Conservation (phyloP, 2,888 invertebrate species). For the Drosophila setosimentum region DNA sequence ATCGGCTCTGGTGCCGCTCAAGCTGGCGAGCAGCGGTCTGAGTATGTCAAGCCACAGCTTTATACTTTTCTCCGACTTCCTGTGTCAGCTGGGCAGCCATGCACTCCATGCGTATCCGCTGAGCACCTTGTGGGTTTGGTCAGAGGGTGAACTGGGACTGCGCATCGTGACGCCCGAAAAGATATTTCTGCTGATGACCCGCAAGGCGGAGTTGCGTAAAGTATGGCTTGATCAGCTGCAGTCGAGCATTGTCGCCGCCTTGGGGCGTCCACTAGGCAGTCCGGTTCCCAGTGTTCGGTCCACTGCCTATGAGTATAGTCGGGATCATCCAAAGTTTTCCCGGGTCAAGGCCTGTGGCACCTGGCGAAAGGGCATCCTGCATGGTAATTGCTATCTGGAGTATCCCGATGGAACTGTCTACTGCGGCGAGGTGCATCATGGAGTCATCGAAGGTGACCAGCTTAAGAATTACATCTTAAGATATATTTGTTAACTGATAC, state of each 20-base stretch:
- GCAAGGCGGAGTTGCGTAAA: conserved; percentile 88
- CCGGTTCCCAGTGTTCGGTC: conserved; percentile 89
- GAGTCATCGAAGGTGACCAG: conserved; percentile 82
- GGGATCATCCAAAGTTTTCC: conserved; percentile 89
- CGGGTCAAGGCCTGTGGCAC: conserved; percentile 92
- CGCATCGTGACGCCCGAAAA: conserved; percentile 93
- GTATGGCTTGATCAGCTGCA: conserved; percentile 93
- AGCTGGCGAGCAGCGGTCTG: conserved; percentile 90
- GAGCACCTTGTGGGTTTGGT: conserved; percentile 92
- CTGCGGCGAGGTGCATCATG: conserved; percentile 91
- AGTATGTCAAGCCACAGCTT: conserved; percentile 90
- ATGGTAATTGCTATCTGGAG: conserved; percentile 92
- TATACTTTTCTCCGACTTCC: conserved; percentile 92
- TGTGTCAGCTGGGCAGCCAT: conserved; percentile 90
- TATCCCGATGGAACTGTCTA: conserved; percentile 93
- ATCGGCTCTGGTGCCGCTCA: conserved; percentile 90
- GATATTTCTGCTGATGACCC: conserved; percentile 88
- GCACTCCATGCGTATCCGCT: conserved; percentile 89
- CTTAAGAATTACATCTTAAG: background rate
- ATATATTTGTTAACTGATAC: background rate
- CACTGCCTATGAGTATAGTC: conserved; percentile 90
- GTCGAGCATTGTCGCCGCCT: conserved; percentile 89
- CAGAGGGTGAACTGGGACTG: conserved; percentile 89
- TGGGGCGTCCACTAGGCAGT: conserved; percentile 87
- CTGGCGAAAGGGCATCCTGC: conserved; percentile 93